Base-by-base conservation (phyloP, 2,113 vertebrate genomes). In the Puma concolor region DNA sequence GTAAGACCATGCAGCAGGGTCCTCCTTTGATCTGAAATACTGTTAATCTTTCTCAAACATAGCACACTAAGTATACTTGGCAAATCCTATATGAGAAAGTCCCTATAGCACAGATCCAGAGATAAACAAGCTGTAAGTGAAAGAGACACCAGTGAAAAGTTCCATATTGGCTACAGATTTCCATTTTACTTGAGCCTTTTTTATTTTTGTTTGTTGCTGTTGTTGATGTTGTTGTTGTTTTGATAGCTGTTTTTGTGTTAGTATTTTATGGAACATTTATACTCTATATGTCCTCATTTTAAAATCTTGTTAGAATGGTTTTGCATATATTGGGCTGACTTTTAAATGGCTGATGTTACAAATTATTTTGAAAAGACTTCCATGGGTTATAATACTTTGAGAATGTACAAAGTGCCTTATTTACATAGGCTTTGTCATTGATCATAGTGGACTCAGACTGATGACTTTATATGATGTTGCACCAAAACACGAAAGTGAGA, bases 11-110 rank as follows among this genome's bases (percentile, higher is more conserved):
- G 98, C 99, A 99, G 99, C 99, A 98, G 99, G 98, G 98, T 98
- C 98, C 98, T 98, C 97, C 99, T 99, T 99, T 99, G 99, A 99
- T 99, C 98, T 99, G 98, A 98, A 98, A 99, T 98, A 99, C 98
- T 99, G 99, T 99, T 99, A 99, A 99, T 99, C 99, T 99, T 99
- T 98, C 97, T 99, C 97, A 97, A 98, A 99, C 97, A 95, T 98
- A 98, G 96, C 79, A 9, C 95, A 91, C 98, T 98, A 98, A 98
- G 97, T 97, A 96, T 91, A 98, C 97, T 99, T 98, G 98, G 98
- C 98, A 99, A 99, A 99, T 98, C 98, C 98, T 98, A 92, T 98
- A 98, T 98, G 98, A 98, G 98, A 98, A 98, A 97, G 97, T 94
- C 98, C 97, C 97, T 38, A 9, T 67, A 97, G 97, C 54, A 94